Percentiles rank a stretch among this genome's conserved stretches.
These are phyloP conservation scores for Apamea crenata DNA, from an alignment of 2,888 invertebrate genomes.

Conservation along the genomic window DNA sequence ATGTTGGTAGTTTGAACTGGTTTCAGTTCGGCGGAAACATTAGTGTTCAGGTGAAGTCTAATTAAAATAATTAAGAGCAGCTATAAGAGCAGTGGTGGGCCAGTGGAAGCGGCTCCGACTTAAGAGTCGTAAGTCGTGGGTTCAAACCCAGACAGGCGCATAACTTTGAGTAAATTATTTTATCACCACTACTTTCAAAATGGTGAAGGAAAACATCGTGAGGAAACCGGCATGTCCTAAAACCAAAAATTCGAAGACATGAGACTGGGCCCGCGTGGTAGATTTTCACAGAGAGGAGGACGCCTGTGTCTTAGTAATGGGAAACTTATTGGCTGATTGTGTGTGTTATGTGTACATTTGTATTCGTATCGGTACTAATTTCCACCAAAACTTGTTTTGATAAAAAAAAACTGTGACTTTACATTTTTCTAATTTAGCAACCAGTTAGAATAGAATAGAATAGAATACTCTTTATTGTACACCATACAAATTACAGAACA, in stretches of 20 bases:
- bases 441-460: no score
- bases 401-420: neutral
- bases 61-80: no score
- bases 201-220: neutral
- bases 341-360: neutral
- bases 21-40: neutral
- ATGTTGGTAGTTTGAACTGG: slow-evolving; percentile 19
- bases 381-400: neutral
- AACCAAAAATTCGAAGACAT: neutral
- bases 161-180: neutral
- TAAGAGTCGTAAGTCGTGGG: neutral
- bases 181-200: neutral
- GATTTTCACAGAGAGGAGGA: no score
- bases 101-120: neutral
- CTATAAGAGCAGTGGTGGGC: neutral
- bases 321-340: neutral
- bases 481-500: no score
- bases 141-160: neutral
- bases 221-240: neutral
- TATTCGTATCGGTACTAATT: neutral
- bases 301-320: no score
- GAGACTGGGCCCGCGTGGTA: neutral
- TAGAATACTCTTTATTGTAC: no score
- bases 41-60: neutral
- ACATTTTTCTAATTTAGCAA: neutral